Percentiles rank a stretch among this genome's conserved stretches.
These are phyloP conservation scores for Tholera decimalis DNA, from an alignment of 2,888 invertebrate species.

Conservation along the genomic window DNA sequence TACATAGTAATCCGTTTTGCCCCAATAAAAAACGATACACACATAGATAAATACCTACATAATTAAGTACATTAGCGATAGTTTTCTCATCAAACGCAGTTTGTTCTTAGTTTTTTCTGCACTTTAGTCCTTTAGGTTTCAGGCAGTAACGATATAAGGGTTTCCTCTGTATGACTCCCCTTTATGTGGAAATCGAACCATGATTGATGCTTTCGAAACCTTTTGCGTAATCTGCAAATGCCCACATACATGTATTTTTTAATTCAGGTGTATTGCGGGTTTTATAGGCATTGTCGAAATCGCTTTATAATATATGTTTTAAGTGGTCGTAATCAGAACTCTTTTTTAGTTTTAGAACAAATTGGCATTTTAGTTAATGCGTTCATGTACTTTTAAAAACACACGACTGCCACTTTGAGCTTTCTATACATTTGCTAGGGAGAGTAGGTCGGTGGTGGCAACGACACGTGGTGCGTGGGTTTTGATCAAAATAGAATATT, in stretches of 20 bases:
- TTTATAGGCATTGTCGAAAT: neutral
- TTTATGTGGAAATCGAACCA: neutral
- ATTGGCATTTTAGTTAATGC: too few species aligned
- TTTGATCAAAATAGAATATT: constrained; percentile 6
- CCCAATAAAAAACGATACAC: neutral
- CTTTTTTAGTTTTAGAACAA: too few species aligned
- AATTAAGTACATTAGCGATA: neutral
- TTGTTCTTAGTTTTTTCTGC: neutral
- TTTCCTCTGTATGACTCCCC: neutral
- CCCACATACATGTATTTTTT: neutral
- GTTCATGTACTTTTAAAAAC: too few species aligned
- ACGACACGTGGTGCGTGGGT: neutral
- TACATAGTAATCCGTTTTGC: neutral
- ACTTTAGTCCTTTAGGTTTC: neutral
- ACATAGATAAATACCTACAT: too few species aligned
- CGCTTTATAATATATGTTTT: neutral
- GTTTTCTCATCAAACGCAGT: neutral
- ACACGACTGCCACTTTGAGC: neutral
- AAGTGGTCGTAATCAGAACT: too few species aligned
- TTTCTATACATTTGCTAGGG: neutral
- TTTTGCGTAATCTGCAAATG: neutral
- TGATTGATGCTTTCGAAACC: neutral
- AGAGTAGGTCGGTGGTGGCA: neutral
- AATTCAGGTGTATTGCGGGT: neutral
- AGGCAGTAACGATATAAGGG: neutral